Base-by-base conservation (phyloP, 2,113 vertebrate genomes). In the Gallinago media region DNA sequence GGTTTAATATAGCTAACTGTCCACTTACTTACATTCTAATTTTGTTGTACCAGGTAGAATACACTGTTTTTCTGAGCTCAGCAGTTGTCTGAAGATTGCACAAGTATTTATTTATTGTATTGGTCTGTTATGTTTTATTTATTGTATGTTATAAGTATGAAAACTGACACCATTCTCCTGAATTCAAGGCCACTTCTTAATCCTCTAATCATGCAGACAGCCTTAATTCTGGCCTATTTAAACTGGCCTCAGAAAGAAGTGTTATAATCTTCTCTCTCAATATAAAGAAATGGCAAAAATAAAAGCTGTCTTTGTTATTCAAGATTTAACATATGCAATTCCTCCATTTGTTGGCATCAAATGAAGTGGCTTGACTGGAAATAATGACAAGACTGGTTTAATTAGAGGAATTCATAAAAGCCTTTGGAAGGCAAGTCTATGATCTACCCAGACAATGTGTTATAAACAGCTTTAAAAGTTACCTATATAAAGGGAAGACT, bases 401-500 rank as follows among this genome's bases (percentile, higher is more conserved):
- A 71, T 58, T 22, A 63, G 12, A 78, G 5, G 9, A 78, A 55
- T 27, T 75, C 1, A 82, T 25, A 65, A 71, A 78, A 68, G 21
- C 17, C 70, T 47, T 46, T 52, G 5, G 6, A 75, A 75, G 32
- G 4, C 23, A 56, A 85, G 23, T 54, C 49, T 68, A 42, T 16
- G 4, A 54, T 75, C 38, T 40, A 40, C 9, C 15, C 44, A 82
- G 21, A 32, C n/a, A 81, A 34, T 1, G 2, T 23, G 10, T n/a
- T 63, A 87, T 8, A 47, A 75, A n/a, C 1, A 40, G 47, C 44
- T 77, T 89, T 59, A 42, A 49, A 79, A 83, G 27, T 98, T 97
- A 99, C 98, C 98, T 97, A 99, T 98, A 58, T 98, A 99, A 15
- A 98, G 94, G 18, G 98, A 98, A 86, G 98, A 97, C 62, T 98